Evolutionary conservation across 1,140 invertebrate species (phyloP).

Genomic region (Ostrea denselamellosa): DNA sequence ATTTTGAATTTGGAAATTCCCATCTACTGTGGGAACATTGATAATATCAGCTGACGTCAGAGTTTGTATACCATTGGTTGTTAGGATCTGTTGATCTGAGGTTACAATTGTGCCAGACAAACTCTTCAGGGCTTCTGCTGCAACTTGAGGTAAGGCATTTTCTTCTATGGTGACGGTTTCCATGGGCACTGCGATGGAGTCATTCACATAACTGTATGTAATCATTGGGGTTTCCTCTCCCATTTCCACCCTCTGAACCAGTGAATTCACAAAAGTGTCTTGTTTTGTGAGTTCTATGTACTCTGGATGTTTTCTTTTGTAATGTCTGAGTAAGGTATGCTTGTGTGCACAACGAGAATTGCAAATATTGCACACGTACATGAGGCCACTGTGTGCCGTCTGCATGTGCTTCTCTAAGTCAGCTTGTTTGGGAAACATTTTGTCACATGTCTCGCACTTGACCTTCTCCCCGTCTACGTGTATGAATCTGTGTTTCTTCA

Average conservation of each 20-base stretch:
- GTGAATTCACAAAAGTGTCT: conserved; percentile 61
- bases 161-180: conserved; percentile 39
- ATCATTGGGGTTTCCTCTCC: conserved; percentile 20
- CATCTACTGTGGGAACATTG: conserved; percentile 43
- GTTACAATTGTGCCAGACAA: conserved; percentile 59
- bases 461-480: conserved; percentile 73
- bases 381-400: conserved; percentile 78
- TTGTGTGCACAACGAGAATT: conserved; percentile 72
- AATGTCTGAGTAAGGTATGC: conserved; percentile 79
- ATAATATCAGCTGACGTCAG: conserved; percentile 53
- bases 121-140: conserved; percentile 69
- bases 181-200: conserved; percentile 14
- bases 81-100: conserved; percentile 40
- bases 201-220: conserved; percentile 33
- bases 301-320: conserved; percentile 78
- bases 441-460: conserved; percentile 77
- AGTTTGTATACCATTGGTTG: conserved; percentile 42
- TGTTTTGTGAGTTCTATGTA: conserved; percentile 62
- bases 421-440: conserved; percentile 78
- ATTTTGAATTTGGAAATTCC: conserved; percentile 36
- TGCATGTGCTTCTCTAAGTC: conserved; percentile 78
- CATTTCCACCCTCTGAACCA: conserved; percentile 58
- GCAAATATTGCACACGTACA: conserved; percentile 80
- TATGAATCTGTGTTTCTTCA: conserved; percentile 77
- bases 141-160: conserved; percentile 63